Evolutionary conservation across 2,113 vertebrate species (phyloP).

Genomic region (Arizona elegans): DNA sequence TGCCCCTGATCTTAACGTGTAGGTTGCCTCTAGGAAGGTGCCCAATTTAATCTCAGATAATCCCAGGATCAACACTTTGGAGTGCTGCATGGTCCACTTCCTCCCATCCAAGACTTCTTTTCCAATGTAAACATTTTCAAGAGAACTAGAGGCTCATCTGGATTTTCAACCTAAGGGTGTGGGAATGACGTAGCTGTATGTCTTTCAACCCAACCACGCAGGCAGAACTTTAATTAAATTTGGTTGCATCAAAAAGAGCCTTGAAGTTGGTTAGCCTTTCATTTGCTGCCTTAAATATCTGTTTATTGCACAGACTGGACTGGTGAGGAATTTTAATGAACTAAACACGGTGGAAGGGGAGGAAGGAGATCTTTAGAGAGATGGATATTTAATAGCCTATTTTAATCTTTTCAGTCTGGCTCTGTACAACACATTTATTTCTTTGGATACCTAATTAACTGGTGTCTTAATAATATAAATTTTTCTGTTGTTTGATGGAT

Average conservation of each 20-base stretch:
- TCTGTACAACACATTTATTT: not conserved
- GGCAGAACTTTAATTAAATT: conserved; percentile 13
- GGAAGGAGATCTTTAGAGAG: not conserved
- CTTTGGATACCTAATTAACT: conserved; percentile 20
- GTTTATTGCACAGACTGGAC: not conserved
- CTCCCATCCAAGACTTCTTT: not conserved
- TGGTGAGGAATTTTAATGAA: conserved; percentile 25
- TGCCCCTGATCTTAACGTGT: not conserved
- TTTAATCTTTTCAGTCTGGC: conserved; percentile 21
- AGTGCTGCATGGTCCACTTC: not conserved
- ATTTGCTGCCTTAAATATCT: conserved; percentile 27
- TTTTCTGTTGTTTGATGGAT: conserved; percentile 22
- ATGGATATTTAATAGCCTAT: not conserved
- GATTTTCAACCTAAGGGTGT: not conserved
- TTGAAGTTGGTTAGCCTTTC: not conserved
- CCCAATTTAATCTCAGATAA: not conserved
- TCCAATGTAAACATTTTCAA: not conserved
- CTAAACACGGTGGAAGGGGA: not conserved
- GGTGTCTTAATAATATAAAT: not conserved
- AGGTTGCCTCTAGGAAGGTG: not conserved
- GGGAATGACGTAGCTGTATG: not conserved
- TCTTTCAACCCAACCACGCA: not conserved
- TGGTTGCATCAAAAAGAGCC: not conserved
- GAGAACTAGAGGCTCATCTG: not conserved
- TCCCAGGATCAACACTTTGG: not conserved